Percentiles rank a stretch among this genome's conserved stretches.
These are phyloP conservation scores for Lochmaea crataegi DNA, from an alignment of 2,888 invertebrate species.

Conservation along the genomic window DNA sequence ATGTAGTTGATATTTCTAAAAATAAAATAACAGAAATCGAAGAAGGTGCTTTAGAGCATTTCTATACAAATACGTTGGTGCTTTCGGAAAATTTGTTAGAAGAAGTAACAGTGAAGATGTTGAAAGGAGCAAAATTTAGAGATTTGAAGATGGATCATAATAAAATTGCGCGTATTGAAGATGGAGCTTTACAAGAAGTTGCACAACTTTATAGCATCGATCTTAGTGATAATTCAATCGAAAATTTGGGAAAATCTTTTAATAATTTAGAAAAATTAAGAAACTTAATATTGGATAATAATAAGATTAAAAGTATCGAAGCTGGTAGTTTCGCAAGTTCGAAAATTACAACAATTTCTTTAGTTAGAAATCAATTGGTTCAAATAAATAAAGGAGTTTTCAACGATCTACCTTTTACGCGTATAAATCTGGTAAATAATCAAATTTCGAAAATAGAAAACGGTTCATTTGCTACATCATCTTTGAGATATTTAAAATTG, in stretches of 20 bases:
- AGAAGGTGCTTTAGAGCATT: background rate
- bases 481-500: no score
- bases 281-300: background rate
- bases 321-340: background rate
- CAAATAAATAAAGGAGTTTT: background rate
- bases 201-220: background rate
- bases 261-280: background rate
- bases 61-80: background rate
- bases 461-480: no score
- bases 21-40: background rate
- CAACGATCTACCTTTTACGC: background rate
- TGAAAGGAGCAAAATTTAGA: background rate
- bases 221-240: background rate
- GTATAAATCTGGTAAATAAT: background rate
- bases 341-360: background rate
- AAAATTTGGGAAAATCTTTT: background rate
- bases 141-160: background rate
- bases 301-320: background rate
- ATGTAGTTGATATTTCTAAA: background rate
- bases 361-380: background rate
- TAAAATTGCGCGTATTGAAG: background rate
- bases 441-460: background rate
- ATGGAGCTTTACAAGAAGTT: background rate
- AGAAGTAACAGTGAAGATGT: background rate
- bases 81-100: background rate